Conservation (phyloP, 2,888 invertebrate genomes). For the Microdon myrmicae region DNA sequence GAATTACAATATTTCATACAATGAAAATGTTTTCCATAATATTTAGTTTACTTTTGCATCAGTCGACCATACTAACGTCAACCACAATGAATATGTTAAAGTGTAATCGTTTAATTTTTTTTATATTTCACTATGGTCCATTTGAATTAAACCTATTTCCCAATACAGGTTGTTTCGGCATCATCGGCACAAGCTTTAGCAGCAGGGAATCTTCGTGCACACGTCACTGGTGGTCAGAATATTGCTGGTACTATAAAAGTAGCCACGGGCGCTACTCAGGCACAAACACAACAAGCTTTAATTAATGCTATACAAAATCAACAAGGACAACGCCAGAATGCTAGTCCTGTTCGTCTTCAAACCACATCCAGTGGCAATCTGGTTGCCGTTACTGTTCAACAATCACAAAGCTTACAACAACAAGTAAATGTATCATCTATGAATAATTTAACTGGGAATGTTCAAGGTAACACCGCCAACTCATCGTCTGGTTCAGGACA, state of each 20-base stretch:
- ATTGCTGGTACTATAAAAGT: constrained; percentile 70
- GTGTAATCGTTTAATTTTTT: no score
- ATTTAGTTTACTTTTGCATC: no score
- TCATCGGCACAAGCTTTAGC: constrained; percentile 68
- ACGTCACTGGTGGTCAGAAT: constrained; percentile 65
- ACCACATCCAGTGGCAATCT: constrained; percentile 69
- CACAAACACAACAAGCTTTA: constrained; percentile 69
- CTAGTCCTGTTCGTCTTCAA: constrained; percentile 73
- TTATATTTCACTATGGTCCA: no score
- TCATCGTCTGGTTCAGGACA: constrained; percentile 53
- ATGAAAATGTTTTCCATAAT: no score
- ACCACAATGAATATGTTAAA: no score
- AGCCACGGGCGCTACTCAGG: constrained; percentile 62
- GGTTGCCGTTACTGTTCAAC: constrained; percentile 72
- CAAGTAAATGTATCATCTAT: constrained; percentile 43
- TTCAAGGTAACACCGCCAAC: constrained; percentile 30
- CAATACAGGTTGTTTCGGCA: constrained; percentile 70
- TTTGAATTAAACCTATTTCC: neutral
- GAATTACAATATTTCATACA: no score
- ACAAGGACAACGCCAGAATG: constrained; percentile 70
- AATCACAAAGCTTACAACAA: constrained; percentile 60
- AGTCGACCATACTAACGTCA: no score
- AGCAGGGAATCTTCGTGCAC: constrained; percentile 69
- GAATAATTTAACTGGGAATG: constrained; percentile 36
- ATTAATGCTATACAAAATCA: constrained; percentile 69